phyloP scores from a whole-genome alignment of 92 coral and sea anemone species.

The Epizoanthus scotinus region DNA sequence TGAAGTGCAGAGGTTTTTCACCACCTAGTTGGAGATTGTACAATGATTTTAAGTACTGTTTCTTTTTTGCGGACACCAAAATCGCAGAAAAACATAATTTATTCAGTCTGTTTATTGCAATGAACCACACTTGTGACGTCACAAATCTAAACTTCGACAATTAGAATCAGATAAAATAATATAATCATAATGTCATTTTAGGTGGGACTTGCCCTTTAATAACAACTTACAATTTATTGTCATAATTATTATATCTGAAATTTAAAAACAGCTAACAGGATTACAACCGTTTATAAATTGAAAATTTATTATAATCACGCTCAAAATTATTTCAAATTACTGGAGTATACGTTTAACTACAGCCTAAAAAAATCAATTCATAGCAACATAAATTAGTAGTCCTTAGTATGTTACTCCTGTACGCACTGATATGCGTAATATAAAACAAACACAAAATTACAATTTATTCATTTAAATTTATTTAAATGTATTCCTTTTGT shows the following conservation, averaged over 20 bases:
- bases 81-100: too few relatives aligned
- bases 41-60: too few relatives aligned
- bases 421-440: background rate
- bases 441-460: background rate
- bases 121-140: too few relatives aligned
- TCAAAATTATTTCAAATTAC: background rate
- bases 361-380: background rate
- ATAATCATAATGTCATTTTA: too few relatives aligned
- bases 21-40: too few relatives aligned
- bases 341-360: background rate
- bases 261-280: background rate
- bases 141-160: too few relatives aligned
- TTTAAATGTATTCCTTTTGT: background rate
- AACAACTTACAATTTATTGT: too few relatives aligned
- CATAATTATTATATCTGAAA: background rate
- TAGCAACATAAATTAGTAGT: background rate
- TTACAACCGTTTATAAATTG: background rate
- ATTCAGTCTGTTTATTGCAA: too few relatives aligned
- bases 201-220: too few relatives aligned
- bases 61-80: too few relatives aligned
- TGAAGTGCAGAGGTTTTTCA: too few relatives aligned
- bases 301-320: background rate
- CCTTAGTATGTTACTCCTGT: background rate
- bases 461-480: constrained; percentile 9
- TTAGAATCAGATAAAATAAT: too few relatives aligned